Base-by-base conservation (phyloP, 2,888 invertebrate species). In the Osmoderma eremita region DNA sequence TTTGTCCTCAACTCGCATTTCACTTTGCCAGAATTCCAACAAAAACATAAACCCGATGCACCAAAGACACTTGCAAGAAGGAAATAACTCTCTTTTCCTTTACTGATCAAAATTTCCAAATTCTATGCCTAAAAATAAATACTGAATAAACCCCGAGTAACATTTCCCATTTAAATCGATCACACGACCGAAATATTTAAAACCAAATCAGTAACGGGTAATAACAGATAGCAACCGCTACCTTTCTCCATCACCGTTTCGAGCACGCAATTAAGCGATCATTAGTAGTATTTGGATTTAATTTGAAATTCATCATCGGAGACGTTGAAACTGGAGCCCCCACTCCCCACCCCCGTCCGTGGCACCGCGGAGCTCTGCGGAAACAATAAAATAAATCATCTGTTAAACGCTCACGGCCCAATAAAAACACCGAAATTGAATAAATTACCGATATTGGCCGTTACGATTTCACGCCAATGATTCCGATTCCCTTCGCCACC, bases 391-490 rank as follows among this genome's bases (percentile, higher is more conserved):
- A 75, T 76, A 77, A 79, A 78, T 79, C 78, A 77, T 75, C 77
- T 75, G 78, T 78, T 76, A 77, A 78, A 77, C 72, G 76, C 67
- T 74, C 72, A 65, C 71, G 72, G 70, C 58, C 58, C 45, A 61
- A 61, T 61, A 61, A 75, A 78, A 79, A 78, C 79, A 78, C 78
- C 69, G 74, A 75, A 78, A 78, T 75, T 76, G 79, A 77, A 80
- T 79, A 79, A 79, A 79, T 79, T 80, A 79, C 73, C 69, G 75
- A 76, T 79, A 79, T 79, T 76, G 78, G 77, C 78, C 73, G 75
- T 78, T 78, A 76, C 74, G 74, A 79, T 80, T 78, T 78, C 77
- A 77, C 78, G 77, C 75, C 74, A 70, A 67, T 72, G 77, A 77
- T 75, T 76, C 75, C 70, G 73, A 74, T 75, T 61, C 45, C 45